Conservation (phyloP, 2,113 vertebrate genomes). For the Etheostoma spectabile region DNA sequence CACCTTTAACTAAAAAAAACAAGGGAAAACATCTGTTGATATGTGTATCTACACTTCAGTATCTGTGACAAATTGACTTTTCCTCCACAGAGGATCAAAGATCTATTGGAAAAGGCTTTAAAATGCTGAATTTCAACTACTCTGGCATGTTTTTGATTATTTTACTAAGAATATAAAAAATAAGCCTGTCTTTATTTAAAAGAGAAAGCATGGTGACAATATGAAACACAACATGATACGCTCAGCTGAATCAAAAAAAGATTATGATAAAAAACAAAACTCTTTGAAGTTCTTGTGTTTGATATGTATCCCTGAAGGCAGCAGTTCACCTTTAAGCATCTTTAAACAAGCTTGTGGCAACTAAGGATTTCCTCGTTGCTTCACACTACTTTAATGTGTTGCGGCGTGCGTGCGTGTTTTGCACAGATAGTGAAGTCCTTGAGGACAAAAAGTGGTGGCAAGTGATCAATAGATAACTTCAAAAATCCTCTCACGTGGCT, state of each 20-base stretch:
- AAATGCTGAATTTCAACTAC: constrained; percentile 21
- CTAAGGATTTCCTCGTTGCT: constrained; percentile 45
- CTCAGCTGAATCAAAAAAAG: constrained; percentile 55
- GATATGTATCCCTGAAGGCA: constrained; percentile 63
- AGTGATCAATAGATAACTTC: constrained; percentile 60
- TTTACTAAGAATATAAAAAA: constrained; percentile 21
- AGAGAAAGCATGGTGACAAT: constrained; percentile 32
- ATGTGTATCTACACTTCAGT: neutral
- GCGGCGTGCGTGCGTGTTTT: neutral
- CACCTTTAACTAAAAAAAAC: neutral
- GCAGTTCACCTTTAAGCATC: constrained; percentile 58
- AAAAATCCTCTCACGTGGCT: constrained; percentile 60
- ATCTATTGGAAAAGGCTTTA: constrained; percentile 19
- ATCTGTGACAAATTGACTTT: neutral
- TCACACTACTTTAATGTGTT: neutral
- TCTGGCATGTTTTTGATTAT: constrained; percentile 18
- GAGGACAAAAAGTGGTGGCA: constrained; percentile 31
- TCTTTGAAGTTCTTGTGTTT: constrained; percentile 59
- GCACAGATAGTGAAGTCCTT: constrained; percentile 64
- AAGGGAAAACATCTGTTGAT: neutral
- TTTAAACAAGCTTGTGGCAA: constrained; percentile 47
- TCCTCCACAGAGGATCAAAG: neutral
- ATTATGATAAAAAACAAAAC: constrained; percentile 44
- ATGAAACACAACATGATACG: constrained; percentile 47
- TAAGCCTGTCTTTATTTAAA: constrained; percentile 31